phyloP scores from a whole-genome alignment of 2,888 invertebrate species.

The Erebia aethiops region DNA sequence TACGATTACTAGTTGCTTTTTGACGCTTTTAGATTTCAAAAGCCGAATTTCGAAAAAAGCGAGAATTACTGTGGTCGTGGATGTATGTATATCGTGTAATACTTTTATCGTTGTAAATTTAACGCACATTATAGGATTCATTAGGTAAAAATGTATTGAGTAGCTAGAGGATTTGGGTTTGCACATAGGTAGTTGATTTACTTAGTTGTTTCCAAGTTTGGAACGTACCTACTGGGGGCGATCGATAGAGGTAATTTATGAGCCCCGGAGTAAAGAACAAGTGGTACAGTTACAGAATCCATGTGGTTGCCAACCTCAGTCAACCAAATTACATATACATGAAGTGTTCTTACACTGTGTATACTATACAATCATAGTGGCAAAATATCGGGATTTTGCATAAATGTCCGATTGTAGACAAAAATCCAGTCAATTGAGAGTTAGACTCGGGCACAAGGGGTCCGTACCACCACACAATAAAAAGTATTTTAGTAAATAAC shows the following conservation, averaged over 20 bases:
- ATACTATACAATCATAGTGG: not conserved
- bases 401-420: not conserved
- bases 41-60: too few relatives aligned
- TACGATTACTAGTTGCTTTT: too few relatives aligned
- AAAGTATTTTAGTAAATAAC: too few relatives aligned
- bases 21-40: too few relatives aligned
- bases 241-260: constrained; percentile 24
- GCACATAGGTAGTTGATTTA: not conserved
- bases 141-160: too few relatives aligned
- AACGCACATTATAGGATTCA: not conserved
- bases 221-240: constrained; percentile 7
- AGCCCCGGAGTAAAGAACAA: constrained; percentile 16
- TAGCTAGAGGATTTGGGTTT: not conserved
- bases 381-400: not conserved
- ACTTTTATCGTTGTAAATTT: not conserved
- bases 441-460: too few relatives aligned
- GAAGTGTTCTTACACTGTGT: not conserved
- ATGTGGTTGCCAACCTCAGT: constrained; percentile 5
- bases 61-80: too few relatives aligned
- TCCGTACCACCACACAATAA: too few relatives aligned
- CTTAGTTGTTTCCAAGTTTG: constrained; percentile 18
- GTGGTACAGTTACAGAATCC: constrained; percentile 22
- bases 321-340: not conserved
- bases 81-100: not conserved
- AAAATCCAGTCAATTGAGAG: too few relatives aligned